Evolutionary conservation across 2,113 vertebrate species (phyloP).

Genomic region (Malurus cyaneus): DNA sequence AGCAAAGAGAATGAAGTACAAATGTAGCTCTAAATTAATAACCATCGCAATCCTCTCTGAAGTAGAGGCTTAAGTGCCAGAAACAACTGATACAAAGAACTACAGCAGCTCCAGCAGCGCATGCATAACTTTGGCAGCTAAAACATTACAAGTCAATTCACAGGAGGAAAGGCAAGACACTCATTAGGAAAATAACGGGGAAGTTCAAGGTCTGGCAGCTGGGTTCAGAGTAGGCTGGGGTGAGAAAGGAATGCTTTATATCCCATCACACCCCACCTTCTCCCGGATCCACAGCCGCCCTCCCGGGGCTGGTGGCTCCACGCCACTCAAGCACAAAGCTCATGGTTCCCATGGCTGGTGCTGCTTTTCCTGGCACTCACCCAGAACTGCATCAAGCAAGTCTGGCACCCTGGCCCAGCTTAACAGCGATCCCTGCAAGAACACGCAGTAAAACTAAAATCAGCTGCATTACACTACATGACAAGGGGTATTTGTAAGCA

Average conservation of each 20-base stretch:
- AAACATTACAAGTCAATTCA: background rate
- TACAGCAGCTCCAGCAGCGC: background rate
- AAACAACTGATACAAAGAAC: background rate
- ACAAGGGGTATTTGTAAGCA: background rate
- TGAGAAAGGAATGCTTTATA: background rate
- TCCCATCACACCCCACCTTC: background rate
- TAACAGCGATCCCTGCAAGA: accelerated
- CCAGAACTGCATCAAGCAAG: background rate
- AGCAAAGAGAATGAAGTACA: background rate
- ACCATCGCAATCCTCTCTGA: background rate
- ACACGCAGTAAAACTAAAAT: accelerated
- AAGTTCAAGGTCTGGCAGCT: background rate
- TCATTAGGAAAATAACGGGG: background rate
- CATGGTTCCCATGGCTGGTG: accelerated
- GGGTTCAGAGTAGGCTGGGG: background rate
- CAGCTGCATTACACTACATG: accelerated
- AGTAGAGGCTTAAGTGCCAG: background rate
- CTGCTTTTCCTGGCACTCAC: conserved; percentile 12
- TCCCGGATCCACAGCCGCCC: background rate
- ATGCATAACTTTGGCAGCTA: background rate
- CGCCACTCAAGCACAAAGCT: background rate
- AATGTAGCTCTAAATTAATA: background rate
- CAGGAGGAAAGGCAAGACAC: conserved; percentile 24
- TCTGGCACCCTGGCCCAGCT: background rate
- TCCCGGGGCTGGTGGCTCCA: background rate